Base-by-base conservation (phyloP, 2,888 invertebrate species). In the Deilephila porcellus region DNA sequence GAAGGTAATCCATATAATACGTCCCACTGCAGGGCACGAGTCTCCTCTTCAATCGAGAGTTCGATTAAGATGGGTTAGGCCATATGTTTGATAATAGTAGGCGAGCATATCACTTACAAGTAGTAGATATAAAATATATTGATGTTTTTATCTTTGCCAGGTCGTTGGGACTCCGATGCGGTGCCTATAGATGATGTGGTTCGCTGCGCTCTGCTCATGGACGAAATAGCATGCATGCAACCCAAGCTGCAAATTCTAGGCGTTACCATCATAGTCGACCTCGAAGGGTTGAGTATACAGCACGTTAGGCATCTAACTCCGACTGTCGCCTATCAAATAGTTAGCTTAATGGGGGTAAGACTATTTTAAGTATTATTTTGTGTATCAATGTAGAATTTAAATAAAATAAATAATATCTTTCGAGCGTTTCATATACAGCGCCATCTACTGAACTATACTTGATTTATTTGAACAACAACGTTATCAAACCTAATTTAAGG, bases 221-320 rank as follows among this genome's bases (percentile, higher is more conserved):
- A 93, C 63, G 93, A 94, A 76, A 82, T 94, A 73, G 93, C 91
- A 0, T 83, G 87, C 8, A 88, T 93, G 91, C 93, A 93, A 78
- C 94, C 94, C 2, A 91, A 91, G 74, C 82, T 94, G 3, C 94
- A 94, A 81, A 91, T 94, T 76, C 84, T 94, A 8, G 94, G 94
- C 6, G 89, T 91, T 67, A 93, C 93, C 71, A 90, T 93, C 52
- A 84, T 94, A 5, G 91, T 94, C n/a, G 94, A 94, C 81, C 81
- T 94, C 19, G 90, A 91, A 7, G 94, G 92, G 0, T 81, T 94
- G 7, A 89, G 87, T 63, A 75, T 93, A 60, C 78, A 87, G 8
- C 93, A 93, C 25, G 87, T 91, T 4, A 83, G 89, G 14, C 89
- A 90, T 8, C 77, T 93, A 6, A 92, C 92, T 0, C 90, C 93